Evolutionary conservation across 2,113 vertebrate species (phyloP).

Genomic region (Calidris pugnax): DNA sequence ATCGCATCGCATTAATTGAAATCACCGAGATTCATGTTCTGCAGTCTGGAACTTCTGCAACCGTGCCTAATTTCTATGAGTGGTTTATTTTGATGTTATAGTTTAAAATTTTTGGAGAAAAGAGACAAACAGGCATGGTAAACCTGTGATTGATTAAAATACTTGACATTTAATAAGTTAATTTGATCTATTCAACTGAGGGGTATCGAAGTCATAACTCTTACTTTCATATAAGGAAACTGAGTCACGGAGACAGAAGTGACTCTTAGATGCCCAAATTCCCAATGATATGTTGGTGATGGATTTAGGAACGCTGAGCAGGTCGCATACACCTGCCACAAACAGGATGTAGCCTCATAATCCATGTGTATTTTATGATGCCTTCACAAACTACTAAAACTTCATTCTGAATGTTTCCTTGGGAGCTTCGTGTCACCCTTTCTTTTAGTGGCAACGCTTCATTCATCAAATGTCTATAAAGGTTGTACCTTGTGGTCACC

Average conservation of each 20-base stretch:
- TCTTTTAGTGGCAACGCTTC: background rate
- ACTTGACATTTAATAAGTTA: background rate
- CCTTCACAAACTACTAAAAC: background rate
- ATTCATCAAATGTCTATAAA: background rate
- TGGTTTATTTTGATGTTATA: background rate
- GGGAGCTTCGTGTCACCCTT: background rate
- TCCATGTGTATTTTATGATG: background rate
- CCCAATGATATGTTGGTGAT: background rate
- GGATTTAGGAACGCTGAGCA: background rate
- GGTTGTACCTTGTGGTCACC: background rate
- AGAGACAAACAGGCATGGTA: background rate
- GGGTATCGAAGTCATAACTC: background rate
- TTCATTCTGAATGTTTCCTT: background rate
- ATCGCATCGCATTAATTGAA: background rate
- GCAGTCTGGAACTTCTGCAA: background rate
- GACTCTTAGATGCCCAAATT: background rate
- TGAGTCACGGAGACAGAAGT: background rate
- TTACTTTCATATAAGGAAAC: background rate
- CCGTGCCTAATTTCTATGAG: background rate
- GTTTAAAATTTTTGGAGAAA: constrained; percentile 19
- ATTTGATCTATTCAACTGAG: background rate
- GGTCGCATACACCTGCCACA: background rate
- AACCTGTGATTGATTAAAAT: background rate
- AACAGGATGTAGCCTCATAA: fast-evolving
- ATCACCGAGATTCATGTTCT: background rate